These are phyloP conservation scores for Platypus cylindrus DNA, from an alignment of 2,888 invertebrate species.

Conservation along the genomic window DNA sequence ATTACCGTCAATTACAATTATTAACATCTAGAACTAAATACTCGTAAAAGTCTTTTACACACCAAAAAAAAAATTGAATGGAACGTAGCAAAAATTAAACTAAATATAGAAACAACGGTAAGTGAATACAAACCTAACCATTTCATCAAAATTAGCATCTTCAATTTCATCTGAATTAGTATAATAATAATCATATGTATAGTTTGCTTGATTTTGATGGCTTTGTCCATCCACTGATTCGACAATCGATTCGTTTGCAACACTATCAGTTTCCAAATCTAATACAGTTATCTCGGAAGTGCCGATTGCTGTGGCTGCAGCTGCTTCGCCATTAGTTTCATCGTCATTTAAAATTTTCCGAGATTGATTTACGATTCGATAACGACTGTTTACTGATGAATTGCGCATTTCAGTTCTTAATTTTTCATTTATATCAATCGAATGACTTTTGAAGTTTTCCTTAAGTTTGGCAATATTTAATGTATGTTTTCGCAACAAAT, in stretches of 20 bases:
- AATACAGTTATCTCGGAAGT: conserved; percentile 38
- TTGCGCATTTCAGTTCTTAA: conserved; percentile 36
- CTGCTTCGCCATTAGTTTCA: conserved; percentile 17
- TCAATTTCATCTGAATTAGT: conserved; percentile 38
- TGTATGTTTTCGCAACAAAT: conserved; percentile 36
- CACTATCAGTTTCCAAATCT: conserved; percentile 40
- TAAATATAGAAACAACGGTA: too few relatives aligned
- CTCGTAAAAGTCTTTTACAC: too few relatives aligned
- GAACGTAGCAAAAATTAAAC: conserved; percentile 6
- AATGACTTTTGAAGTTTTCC: conserved; percentile 37
- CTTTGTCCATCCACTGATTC: too few relatives aligned
- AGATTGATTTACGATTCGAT: conserved; percentile 46
- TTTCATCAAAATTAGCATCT: conserved; percentile 34
- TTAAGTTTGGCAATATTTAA: conserved; percentile 34
- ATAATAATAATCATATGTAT: conserved; percentile 53
- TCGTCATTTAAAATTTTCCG: conserved; percentile 28
- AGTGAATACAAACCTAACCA: conserved; percentile 27
- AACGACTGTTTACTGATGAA: conserved; percentile 40
- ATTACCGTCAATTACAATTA: too few relatives aligned
- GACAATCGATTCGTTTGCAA: conserved; percentile 15
- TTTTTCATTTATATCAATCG: conserved; percentile 36
- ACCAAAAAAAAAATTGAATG: conserved; percentile 3
- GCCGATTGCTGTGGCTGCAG: conserved; percentile 17
- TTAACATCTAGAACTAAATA: too few relatives aligned
- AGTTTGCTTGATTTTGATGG: conserved; percentile 29